Base-by-base conservation (phyloP, 1,140 invertebrate genomes). In the Telenomus remus region DNA sequence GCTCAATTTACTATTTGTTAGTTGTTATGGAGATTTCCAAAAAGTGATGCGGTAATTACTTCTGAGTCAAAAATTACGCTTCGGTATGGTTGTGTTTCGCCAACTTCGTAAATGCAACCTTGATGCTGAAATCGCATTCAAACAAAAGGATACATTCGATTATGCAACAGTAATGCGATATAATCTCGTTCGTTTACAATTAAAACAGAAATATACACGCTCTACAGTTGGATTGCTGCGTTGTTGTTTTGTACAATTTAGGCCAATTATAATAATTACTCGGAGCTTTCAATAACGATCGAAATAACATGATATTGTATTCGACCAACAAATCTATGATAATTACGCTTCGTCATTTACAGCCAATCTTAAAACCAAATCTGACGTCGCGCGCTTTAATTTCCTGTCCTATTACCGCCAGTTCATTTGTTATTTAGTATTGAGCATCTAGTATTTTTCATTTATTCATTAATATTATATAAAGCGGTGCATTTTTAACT, bases 391-490 rank as follows among this genome's bases (percentile, higher is more conserved):
- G 39, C n/a, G 9, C 13, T 33, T 54, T 61, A 34, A 55, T 66
- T 65, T 50, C 70, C 39, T 55, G 34, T 35, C 9, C 51, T 35
- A 44, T 49, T 44, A 34, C 19, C 19, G 19, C 19, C 44, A 35
- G 55, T 68, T 60, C n/a, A 68, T 73, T 63, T 56, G 33, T 37
- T n/a, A n/a, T n/a, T n/a, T n/a, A n/a, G 48, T 34, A n/a, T n/a
- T n/a, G n/a, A 49, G 43, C 16, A 44, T 69, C 65, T 71, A 9
- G 47, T 50, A 79, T 82, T 79, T 84, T 85, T 83, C 82, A 85
- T 82, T 83, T 71, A 81, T n/a, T 27, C 19, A 27, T 27, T 3
- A 27, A 27, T 27, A 27, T 3, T 3, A 27, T 27, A 27, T 27
- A 27, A 27, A 27, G 19, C 19, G 19, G 19, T 6, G 19, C 19